These are phyloP conservation scores for Aplodontia rufa DNA, from an alignment of 2,113 vertebrate species.

Conservation along the genomic window DNA sequence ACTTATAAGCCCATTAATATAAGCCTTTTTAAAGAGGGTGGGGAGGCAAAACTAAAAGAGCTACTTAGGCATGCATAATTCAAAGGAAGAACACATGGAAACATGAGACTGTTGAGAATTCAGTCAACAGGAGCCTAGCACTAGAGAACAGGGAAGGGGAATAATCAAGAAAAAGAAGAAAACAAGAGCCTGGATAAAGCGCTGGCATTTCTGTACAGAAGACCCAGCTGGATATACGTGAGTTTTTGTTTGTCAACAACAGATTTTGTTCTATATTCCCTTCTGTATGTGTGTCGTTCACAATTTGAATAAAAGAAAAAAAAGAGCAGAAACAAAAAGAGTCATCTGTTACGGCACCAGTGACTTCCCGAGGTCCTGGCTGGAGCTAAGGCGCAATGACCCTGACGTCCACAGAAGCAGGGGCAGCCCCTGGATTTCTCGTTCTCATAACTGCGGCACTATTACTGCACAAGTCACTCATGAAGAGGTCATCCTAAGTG, in stretches of 20 bases:
- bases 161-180: neutral
- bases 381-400: neutral
- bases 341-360: neutral
- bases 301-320: neutral
- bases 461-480: neutral
- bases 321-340: conserved; percentile 6
- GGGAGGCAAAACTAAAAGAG: neutral
- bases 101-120: neutral
- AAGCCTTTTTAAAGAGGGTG: neutral
- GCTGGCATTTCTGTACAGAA: neutral
- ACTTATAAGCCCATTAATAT: neutral
- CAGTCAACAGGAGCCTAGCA: neutral
- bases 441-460: neutral
- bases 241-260: neutral
- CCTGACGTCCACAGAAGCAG: neutral
- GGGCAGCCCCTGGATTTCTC: neutral
- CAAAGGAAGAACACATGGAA: neutral
- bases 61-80: neutral
- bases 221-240: neutral
- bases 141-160: neutral
- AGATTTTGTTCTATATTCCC: neutral
- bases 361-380: neutral
- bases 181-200: neutral
- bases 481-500: neutral
- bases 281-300: neutral